Evolutionary conservation across 2,888 invertebrate genomes (phyloP), one percentile per base, ranked within the genome.

Genomic region (Watsonalla binaria): DNA sequence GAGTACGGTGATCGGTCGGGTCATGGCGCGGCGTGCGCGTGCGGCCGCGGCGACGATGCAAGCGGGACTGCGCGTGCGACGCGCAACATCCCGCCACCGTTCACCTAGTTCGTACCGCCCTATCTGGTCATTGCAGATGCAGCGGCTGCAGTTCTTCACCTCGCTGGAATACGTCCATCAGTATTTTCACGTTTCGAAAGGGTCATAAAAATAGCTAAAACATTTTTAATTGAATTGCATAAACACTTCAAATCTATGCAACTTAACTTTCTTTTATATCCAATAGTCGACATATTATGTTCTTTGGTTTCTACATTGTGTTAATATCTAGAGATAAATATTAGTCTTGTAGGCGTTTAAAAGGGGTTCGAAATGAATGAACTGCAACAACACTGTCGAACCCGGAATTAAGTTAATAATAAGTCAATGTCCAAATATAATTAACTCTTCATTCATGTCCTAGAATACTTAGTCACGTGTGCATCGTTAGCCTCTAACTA

Each of bases 41-140:
- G 86, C 80, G 82, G 81, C 86, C 84, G 85, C 84, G 85, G 82
- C 82, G 82, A 82, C 78, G 84, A 71, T 75, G 78, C 74, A 75
- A 88, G 84, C 82, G 91, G 86, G 79, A 89, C 89, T 90, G 90
- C 82, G 89, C 87, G 78, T 70, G 83, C 76, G 82, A 74, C 54
- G 65, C 57, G 65, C 68, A 63, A 71, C 66, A 65, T 72, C 78
- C 68, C 78, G 72, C 76, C 78, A 74, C 77, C 82, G 79, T 73
- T 82, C 81, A 74, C 77, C 81, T 68, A 76, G 73, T 70, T 68
- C 72, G 71, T 72, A 72, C 78, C 79, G 77, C 78, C 80, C 80
- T 78, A 76, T 70, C 78, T 65, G 65, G 67, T 67, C 69, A 70
- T 70, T 77, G 78, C 78, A 70, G 68, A 71, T 75, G 68, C 69